A percentile compares a stretch with the other conserved stretches of the same genome.
Evolutionary conservation across 2,797 vertebrate species (phyloP).

Genomic region (Pseudotriccus pelzelni): DNA sequence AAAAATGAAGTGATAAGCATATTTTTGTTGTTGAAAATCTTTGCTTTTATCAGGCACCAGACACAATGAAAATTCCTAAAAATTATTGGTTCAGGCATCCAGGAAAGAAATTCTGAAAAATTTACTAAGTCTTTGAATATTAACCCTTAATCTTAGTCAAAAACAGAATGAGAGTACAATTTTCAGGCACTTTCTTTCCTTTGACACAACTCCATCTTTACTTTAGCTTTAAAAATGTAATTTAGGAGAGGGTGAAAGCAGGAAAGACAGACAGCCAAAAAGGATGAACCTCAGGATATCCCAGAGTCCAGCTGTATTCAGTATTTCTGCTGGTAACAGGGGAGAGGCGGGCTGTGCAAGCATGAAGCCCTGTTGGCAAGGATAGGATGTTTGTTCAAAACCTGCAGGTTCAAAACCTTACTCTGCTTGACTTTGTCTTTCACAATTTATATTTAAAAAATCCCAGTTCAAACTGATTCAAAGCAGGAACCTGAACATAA

Average conservation of each 20-base stretch:
- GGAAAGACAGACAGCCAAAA: neutral
- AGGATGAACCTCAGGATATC: neutral
- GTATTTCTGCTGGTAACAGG: neutral
- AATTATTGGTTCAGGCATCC: conserved; percentile 39
- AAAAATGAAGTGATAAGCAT: conserved; percentile 55
- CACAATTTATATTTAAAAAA: neutral
- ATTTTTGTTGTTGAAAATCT: conserved; percentile 17
- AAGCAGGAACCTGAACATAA: neutral
- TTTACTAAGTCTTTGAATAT: conserved; percentile 61
- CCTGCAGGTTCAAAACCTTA: neutral
- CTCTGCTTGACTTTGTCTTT: neutral
- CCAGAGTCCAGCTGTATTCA: neutral
- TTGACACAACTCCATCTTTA: conserved; percentile 7
- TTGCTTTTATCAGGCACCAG: conserved; percentile 34
- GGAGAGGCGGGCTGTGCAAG: neutral
- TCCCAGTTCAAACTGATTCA: neutral
- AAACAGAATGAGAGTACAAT: conserved; percentile 67
- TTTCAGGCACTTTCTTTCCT: conserved; percentile 38
- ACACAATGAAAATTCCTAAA: neutral
- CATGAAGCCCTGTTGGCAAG: neutral
- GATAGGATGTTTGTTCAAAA: neutral
- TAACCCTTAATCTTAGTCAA: conserved; percentile 63
- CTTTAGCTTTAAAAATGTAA: conserved; percentile 22
- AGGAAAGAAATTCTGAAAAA: conserved; percentile 40
- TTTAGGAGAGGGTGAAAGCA: neutral